Base-by-base conservation (phyloP, 1,140 invertebrate species). In the Meteorus sp. region DNA sequence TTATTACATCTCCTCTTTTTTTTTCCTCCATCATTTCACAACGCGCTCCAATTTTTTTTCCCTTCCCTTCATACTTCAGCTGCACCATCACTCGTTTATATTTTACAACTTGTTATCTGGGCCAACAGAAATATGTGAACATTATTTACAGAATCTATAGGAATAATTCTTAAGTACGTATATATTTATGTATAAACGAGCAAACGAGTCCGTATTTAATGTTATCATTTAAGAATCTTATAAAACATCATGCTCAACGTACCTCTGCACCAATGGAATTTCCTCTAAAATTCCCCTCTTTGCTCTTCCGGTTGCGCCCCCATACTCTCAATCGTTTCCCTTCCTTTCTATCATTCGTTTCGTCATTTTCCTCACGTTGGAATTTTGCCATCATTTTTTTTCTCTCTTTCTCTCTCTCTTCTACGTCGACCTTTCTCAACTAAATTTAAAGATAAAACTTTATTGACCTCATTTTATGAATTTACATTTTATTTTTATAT, bases 91-190 rank as follows among this genome's bases (percentile, higher is more conserved):
- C 50, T 25, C 35, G n/a, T n/a, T n/a, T n/a, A n/a, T n/a, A n/a
- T n/a, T n/a, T 37, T n/a, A 64, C 19, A 51, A 44, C 54, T 61
- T 63, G 58, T 67, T 68, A 71, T 70, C 67, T 71, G 66, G 66
- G 64, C 56, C 68, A 69, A 66, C 60, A 68, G 25, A 37, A 8
- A 44, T 61, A 64, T 59, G 53, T 56, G 50, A 50, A 55, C 48
- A 60, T 63, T 70, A 70, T 69, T 66, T 63, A 66, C 60, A 60
- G 55, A 54, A 68, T 58, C 37, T 48, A 25, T 41, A 17, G 58
- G 65, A 44, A 9, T 66, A 67, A 62, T 71, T 68, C 60, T 53
- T 58, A 63, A 67, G 60, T 59, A 68, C 61, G 62, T 33, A 47
- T 61, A 9, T 20, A 56, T 59, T 59, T 11, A 13, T n/a, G 3